Percentiles rank a stretch among this genome's conserved stretches.
Conservation (phyloP, 1,140 invertebrate genomes). For the Diachasma alloeum region DNA sequence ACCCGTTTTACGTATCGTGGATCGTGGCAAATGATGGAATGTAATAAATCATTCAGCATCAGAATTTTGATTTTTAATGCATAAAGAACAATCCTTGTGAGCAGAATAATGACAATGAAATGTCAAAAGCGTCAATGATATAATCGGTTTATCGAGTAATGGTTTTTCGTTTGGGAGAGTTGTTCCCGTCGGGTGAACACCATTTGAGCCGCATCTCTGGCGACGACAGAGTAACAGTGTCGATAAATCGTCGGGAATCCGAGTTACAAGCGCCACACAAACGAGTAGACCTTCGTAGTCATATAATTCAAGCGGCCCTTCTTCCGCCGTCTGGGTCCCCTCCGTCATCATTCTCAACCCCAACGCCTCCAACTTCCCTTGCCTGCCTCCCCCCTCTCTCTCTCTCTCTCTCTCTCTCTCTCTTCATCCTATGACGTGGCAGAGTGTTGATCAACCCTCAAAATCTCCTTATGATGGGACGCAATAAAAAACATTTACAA, state of each 20-base stretch:
- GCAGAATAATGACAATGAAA: neutral
- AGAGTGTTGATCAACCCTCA: slow-evolving; percentile 5
- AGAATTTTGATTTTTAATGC: too few species aligned
- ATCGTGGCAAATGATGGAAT: neutral
- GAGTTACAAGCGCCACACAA: slow-evolving; percentile 46
- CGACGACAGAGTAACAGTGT: slow-evolving; percentile 46
- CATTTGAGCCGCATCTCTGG: slow-evolving; percentile 37
- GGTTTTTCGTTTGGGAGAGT: slow-evolving; percentile 35
- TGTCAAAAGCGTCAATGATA: neutral
- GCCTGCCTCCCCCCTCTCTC: neutral
- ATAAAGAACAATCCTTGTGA: neutral
- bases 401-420: neutral
- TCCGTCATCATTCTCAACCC: slow-evolving; percentile 10
- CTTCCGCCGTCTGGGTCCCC: slow-evolving; percentile 30
- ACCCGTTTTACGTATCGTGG: neutral
- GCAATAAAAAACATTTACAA: neutral
- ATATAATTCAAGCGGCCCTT: slow-evolving; percentile 42
- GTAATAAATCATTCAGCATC: neutral
- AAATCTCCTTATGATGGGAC: neutral
- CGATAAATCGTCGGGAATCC: slow-evolving; percentile 53
- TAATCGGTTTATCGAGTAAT: slow-evolving; percentile 18
- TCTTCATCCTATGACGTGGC: neutral
- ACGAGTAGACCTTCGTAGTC: slow-evolving; percentile 39
- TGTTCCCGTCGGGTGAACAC: slow-evolving; percentile 44
- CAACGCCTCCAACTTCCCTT: neutral